Base-by-base conservation (phyloP, 2,888 invertebrate species). In the Drosophila austrosaltans region DNA sequence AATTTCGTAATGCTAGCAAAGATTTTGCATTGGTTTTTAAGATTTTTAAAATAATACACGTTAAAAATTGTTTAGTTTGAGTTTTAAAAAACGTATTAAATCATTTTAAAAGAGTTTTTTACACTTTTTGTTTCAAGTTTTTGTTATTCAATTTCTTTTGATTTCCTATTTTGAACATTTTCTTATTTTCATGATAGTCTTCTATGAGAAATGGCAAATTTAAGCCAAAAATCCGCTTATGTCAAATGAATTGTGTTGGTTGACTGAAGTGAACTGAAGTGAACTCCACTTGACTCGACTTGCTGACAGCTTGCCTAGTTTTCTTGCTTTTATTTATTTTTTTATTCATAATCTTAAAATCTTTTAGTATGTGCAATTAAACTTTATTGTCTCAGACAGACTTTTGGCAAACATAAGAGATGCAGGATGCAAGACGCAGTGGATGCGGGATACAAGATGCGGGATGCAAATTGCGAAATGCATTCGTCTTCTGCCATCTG, bases 181-280 rank as follows among this genome's bases (percentile, higher is more conserved):
- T 16, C 16, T 16, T 16, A 30, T 30, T 30, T 30, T 30, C 16
- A 16, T 30, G 30, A 6, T 30, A 30, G 28, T 28, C 28, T 28
- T 32, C 32, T 32, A 12, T 10, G 8, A 22, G 10, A 22, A 22
- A 48, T 48, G 48, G 48, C 57, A 75, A 66, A 65, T 86, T 75
- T 64, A 69, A 76, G 69, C 59, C 32, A 7, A 20, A 78, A 86
- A 78, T 73, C 76, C 66, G 76, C 59, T 81, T 81, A 76, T 63
- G 60, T 58, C 71, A 44, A 66, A 58, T 20, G n/a, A 32, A n/a
- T 62, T 54, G 7, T 48, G 48, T 48, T 48, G 3, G 44, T 48
- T 8, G 40, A 36, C 56, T 40, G 44, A 66, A 68, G 59, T 66
- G 64, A 79, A 71, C 48, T 48, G 48, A 48, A 48, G 22, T 48